Evolutionary conservation across 2,113 vertebrate genomes (phyloP), one percentile per base, ranked within the genome.

Genomic region (Sterna hirundo): DNA sequence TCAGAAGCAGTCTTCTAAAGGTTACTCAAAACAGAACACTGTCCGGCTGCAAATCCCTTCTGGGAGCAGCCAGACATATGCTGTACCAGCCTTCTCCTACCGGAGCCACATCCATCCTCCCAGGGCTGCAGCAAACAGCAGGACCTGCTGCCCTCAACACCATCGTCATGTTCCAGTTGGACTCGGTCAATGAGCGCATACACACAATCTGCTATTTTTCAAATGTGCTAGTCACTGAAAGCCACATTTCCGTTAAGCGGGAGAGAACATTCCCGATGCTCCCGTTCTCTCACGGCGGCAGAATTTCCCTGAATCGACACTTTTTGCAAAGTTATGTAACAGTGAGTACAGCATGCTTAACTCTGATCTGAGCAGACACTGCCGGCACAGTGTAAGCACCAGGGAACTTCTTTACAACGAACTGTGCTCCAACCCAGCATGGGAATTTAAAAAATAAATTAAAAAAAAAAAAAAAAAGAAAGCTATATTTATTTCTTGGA

Each of bases 281-380:
- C 86, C 51, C 0, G 1, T 55, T 91, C 93, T 62, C 81, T 90
- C 91, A 85, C 0, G 0, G 84, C 93, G 95, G 75, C 51, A 70
- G 62, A 77, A 94, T 85, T 96, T 90, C 86, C 93, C 93, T 75
- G 94, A 94, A 88, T 90, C 7, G 0, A 89, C 93, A 94, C 64
- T 95, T 95, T 79, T 79, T 69, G 54, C 25, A 22, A 60, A 49
- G 78, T 91, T 95, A 92, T 47, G 49, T 93, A 94, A 94, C 89
- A 80, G 80, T 38, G 47, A 75, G 51, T 57, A 65, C 77, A 86
- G 54, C 66, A 52, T 0, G 3, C 47, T 47, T 74, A 42, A 75
- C 36, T 82, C 79, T 58, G 26, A 83, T 60, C 55, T 17, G 42
- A 90, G 71, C 75, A 93, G 78, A 89, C 78, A 25, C 0, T 74